Base-by-base conservation (phyloP, 1,140 invertebrate genomes). In the Zaprionus ghesquierei region DNA sequence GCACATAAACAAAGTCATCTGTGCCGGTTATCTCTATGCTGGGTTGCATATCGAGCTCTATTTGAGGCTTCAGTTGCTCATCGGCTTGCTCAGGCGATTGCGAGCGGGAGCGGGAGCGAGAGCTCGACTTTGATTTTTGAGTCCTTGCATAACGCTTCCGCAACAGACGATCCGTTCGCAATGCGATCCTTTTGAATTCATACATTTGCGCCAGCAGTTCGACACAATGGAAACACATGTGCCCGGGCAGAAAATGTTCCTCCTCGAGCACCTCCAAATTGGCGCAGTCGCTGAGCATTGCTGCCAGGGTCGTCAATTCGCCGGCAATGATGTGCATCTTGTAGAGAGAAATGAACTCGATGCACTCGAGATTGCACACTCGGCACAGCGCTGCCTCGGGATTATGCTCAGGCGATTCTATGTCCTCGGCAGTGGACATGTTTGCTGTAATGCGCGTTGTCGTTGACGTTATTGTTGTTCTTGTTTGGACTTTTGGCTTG, bases 201-300 rank as follows among this genome's bases (percentile, higher is more conserved):
- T 69, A 54, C 9, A 51, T 15, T 0, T 65, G 22, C 0, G 23
- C 49, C 10, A 89, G 54, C 10, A 49, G 9, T 2, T 23, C 22
- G 5, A 50, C 59, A 8, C 84, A 89, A 0, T 1, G n/a, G 4
- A 54, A 38, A 38, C 84, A 89, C 0, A 89, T 84, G 25, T 80
- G 63, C 2, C 33, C 23, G 6, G 84, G 84, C 53, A 89, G 66
- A 6, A 72, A 81, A 9, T 70, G 23, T 15, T 91, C 81, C 15
- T 64, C 50, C 18, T 77, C 63, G 8, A 75, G 23, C 5, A 86
- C 51, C 15, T 77, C 54, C 38, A 90, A 20, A 18, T 76, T 78
- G 23, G 69, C 50, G 62, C 81, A 85, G 53, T 77, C 79, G 35
- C 50, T 68, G 3, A 90, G 60, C 27, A 78, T 38, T 9, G 23